Evolutionary conservation across 1,140 invertebrate species (phyloP), one percentile per base, ranked within the genome.

Genomic region (Trichogramma pretiosum): DNA sequence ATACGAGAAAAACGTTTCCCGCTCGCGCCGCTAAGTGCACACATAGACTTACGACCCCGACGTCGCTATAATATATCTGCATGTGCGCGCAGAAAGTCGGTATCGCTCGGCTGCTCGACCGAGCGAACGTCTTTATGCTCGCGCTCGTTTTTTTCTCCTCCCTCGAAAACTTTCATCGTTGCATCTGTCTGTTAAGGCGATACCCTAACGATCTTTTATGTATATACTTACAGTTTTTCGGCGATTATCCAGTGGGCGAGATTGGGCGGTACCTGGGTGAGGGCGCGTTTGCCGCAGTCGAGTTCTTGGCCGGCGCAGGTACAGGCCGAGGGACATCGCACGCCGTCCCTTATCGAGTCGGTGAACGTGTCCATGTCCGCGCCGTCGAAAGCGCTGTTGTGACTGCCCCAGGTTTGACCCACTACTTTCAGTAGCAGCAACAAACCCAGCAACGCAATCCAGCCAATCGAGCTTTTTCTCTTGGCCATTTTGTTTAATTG

Each of bases 161-260:
- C n/a, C n/a, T n/a, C n/a, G n/a, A n/a, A n/a, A n/a, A n/a, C n/a
- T n/a, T n/a, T n/a, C n/a, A n/a, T n/a, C n/a, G n/a, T n/a, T n/a
- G n/a, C n/a, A n/a, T n/a, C n/a, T n/a, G n/a, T n/a, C n/a, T n/a
- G n/a, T n/a, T n/a, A n/a, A n/a, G n/a, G n/a, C n/a, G n/a, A n/a
- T n/a, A n/a, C n/a, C n/a, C n/a, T n/a, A n/a, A n/a, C n/a, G n/a
- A n/a, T n/a, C n/a, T n/a, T n/a, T n/a, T n/a, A n/a, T n/a, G n/a
- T n/a, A 11, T 11, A 28, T 57, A 90, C 88, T 90, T 68, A 93
- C 89, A 92, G 72, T 80, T 84, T 79, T 68, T 89, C 84, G 39
- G 82, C 81, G 59, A 85, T 79, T 23, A 73, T 61, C 10, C 87
- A 84, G 5, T 48, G 50, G 26, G 61, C 55, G 57, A 92, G 74